Base-by-base conservation (phyloP, 2,113 vertebrate genomes). In the Phoxinus phoxinus region DNA sequence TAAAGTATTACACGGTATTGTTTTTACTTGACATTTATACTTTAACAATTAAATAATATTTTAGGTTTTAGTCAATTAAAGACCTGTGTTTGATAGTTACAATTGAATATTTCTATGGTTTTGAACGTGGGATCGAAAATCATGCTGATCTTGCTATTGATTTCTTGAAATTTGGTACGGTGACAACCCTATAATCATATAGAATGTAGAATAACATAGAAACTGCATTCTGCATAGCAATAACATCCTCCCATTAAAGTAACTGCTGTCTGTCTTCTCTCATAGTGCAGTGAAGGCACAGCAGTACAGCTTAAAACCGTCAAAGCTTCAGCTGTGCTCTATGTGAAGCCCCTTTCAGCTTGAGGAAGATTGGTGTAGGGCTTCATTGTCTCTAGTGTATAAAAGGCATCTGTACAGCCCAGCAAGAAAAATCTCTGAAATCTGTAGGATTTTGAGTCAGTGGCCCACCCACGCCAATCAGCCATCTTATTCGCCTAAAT, bases 401-500 rank as follows among this genome's bases (percentile, higher is more conserved):
- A 63, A 84, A 46, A 72, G 30, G 30, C 71, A 84, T 76, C 59
- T 48, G 61, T 83, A 63, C 56, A 88, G 89, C 81, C 25, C 12
- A 73, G 81, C 90, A 73, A 48, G 76, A 89, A 56, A 71, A 15
- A 59, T 44, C 25, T 85, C 76, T 84, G 32, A 84, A 69, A 84
- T 86, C 88, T 84, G 15, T 87, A 88, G 84, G 90, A 82, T 78
- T 85, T 37, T 69, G 25, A 82, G 35, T 51, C 69, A 41, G 56
- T 71, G 82, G 75, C 44, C 53, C 90, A 85, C 79, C 84, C 85
- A 86, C 67, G 9, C 88, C 86, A 90, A 87, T 84, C 67, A 87
- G 91, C 89, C 83, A 90, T 88, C 81, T 91, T 91, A 89, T 90
- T 91, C 91, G 86, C 86, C 87, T 88, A 83, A 85, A 92, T 92